Base-by-base conservation (phyloP, 2,888 invertebrate genomes). In the Lochmaea capreae region DNA sequence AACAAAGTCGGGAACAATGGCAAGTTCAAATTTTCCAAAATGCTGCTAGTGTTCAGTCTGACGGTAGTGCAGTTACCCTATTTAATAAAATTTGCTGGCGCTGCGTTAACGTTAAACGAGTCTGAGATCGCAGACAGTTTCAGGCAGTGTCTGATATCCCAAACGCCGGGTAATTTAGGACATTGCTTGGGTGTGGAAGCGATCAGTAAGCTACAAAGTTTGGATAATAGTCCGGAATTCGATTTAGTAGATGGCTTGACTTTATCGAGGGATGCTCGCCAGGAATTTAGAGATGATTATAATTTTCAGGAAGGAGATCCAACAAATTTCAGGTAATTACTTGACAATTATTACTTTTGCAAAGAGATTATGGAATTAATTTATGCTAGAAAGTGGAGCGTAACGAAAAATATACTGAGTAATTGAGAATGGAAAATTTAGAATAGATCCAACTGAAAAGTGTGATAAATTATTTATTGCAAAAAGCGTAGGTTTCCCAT, bases 301-400 rank as follows among this genome's bases (percentile, higher is more conserved):
- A 92, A 91, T 83, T 90, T 92, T 76, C 88, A 92, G 78, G 93
- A 94, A 81, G 92, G 92, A 76, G 93, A 94, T 87, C 94, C 94
- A 0, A 90, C 91, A 83, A 92, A 93, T 87, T 92, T 93, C 75
- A 90, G 93, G 90, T 93, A 89, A 83, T 85, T 84, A 65, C 77
- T n/a, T 57, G 18, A 16, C 54, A 22, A 63, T 46, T 5, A 18
- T 39, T 26, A 14, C 6, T n/a, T 49, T n/a, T n/a, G n/a, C 49
- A n/a, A 49, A 2, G 8, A 14, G 5, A 49, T n/a, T 49, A 11
- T 49, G 1, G n/a, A 49, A n/a, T n/a, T 10, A 5, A 4, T 33
- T 33, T 5, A 33, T 33, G 33, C 5, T 33, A 33, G 0, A 33
- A 49, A n/a, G n/a, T 49, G n/a, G 14, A 5, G 8, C 4, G 49